Evolutionary conservation across 1,140 invertebrate species (phyloP).

Genomic region (Ectropis grisescens): DNA sequence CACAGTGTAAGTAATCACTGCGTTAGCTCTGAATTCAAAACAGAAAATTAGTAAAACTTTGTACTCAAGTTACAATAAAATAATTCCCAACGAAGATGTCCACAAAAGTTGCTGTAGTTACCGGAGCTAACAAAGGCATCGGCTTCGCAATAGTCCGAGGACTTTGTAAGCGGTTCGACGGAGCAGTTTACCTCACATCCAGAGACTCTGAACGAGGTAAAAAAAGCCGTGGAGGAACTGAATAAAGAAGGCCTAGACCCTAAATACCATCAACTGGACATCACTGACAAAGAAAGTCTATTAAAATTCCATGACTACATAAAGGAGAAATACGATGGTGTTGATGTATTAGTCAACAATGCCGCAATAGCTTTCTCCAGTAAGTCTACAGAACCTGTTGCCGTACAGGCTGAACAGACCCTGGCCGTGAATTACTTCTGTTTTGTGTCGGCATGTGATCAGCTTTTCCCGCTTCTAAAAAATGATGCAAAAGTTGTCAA

Average conservation of each 20-base stretch:
- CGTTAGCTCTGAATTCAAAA: too few species aligned
- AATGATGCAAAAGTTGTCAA: slow-evolving; percentile 81
- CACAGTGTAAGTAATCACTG: too few species aligned
- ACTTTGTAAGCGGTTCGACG: slow-evolving; percentile 74
- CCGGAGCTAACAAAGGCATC: slow-evolving; percentile 84
- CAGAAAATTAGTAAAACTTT: too few species aligned
- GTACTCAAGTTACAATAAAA: too few species aligned
- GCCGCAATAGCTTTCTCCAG: slow-evolving; percentile 83
- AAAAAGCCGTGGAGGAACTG: slow-evolving; percentile 71
- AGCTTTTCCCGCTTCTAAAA: slow-evolving; percentile 78
- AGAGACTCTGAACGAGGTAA: slow-evolving; percentile 70
- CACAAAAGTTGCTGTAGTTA: slow-evolving; percentile 71
- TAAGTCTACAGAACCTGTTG: slow-evolving; percentile 74
- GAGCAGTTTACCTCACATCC: slow-evolving; percentile 76
- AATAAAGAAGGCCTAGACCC: slow-evolving; percentile 70
- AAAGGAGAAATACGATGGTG: slow-evolving; percentile 75
- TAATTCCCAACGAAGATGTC: too few species aligned
- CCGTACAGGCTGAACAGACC: slow-evolving; percentile 79
- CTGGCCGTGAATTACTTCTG: slow-evolving; percentile 79
- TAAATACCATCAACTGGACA: slow-evolving; percentile 78
- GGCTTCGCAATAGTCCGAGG: slow-evolving; percentile 80
- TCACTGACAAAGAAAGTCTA: slow-evolving; percentile 73
- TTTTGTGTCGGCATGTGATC: slow-evolving; percentile 74
- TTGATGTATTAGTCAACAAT: slow-evolving; percentile 89
- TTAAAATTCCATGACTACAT: slow-evolving; percentile 73